Evolutionary conservation across 2,888 invertebrate genomes (phyloP), one percentile per base, ranked within the genome.

Genomic region (Platerodrilus igneus): DNA sequence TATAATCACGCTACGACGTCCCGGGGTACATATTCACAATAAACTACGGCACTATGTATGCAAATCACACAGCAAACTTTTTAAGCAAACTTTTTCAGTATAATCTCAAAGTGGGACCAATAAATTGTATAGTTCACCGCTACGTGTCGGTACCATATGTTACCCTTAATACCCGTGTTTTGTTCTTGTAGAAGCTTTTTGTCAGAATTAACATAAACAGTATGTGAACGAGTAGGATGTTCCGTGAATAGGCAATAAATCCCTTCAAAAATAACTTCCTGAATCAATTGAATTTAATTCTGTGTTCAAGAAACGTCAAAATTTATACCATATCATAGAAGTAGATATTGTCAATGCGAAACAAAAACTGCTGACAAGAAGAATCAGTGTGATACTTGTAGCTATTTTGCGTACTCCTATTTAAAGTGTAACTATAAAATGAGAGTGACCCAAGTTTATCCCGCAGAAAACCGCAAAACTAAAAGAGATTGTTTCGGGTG

Each of bases 11-110:
- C n/a, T n/a, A n/a, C n/a, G 52, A 50, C 53, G 49, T 37, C 37
- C 41, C 31, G 27, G 29, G 29, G 50, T 53, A 47, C 37, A 37
- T 46, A 40, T 45, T 51, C 46, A 44, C 48, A 41, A 52, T 55
- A 56, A 58, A 58, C 53, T 55, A 52, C 53, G 52, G 56, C 52
- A 59, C 59, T 62, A 60, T 60, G 53, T 62, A 62, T 62, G 62
- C 58, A 59, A 62, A 62, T 61, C 51, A 46, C 45, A 48, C 49
- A n/a, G n/a, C n/a, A n/a, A n/a, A n/a, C n/a, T n/a, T n/a, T n/a
- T n/a, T n/a, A 52, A 52, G 55, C 51, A 52, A 58, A 60, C 54
- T 61, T 59, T 60, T 60, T 58, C 56, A 51, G 51, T 48, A 49
- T 47, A 53, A 51, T 54, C 56, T 52, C 50, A 54, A 56, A 54